Evolutionary conservation across 2,113 vertebrate genomes (phyloP), one percentile per base, ranked within the genome.

Genomic region (Xyrauchen texanus): DNA sequence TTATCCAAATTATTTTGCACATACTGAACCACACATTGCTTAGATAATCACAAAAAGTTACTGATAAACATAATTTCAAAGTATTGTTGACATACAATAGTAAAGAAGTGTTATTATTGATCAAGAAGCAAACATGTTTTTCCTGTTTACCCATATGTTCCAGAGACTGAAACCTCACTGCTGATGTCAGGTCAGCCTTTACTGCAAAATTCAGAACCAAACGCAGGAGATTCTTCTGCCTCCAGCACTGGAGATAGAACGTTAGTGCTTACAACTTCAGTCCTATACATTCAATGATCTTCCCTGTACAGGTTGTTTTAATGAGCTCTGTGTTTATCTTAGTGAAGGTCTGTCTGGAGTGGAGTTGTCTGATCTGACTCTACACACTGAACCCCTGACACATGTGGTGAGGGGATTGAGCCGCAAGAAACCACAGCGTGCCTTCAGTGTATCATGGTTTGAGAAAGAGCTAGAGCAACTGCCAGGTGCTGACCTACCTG

Each of bases 361-460:
- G 62, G 91, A 92, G 51, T 80, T 94, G 51, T 83, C 91, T 42
- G 90, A 93, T 68, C 9, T 93, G 63, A 90, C 91, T 66, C 8
- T 93, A 58, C 87, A 90, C 0, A 68, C 88, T 44, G 87, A 84
- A 45, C 79, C 83, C 16, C 71, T 84, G 60, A 84, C 70, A 5
- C 76, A 81, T 15, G 10, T 81, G 52, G 58, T 84, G 61, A 47
- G 61, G 12, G 71, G 76, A 9, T 52, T 84, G 71, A 84, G 79
- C n/a, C 83, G 83, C 46, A 81, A 60, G 45, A 76, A 77, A 52
- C 65, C 79, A 0, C 70, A 68, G n/a, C 70, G 45, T 5, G 60
- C n/a, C 53, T 76, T 84, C 57, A 84, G 69, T 42, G 71, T 84
- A 8, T 84, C 83, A 4, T 15, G 66, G 1, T 81, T 84, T 16